These are phyloP conservation scores for Accipiter virgatus DNA, from an alignment of 2,113 vertebrate species.

Conservation along the genomic window DNA sequence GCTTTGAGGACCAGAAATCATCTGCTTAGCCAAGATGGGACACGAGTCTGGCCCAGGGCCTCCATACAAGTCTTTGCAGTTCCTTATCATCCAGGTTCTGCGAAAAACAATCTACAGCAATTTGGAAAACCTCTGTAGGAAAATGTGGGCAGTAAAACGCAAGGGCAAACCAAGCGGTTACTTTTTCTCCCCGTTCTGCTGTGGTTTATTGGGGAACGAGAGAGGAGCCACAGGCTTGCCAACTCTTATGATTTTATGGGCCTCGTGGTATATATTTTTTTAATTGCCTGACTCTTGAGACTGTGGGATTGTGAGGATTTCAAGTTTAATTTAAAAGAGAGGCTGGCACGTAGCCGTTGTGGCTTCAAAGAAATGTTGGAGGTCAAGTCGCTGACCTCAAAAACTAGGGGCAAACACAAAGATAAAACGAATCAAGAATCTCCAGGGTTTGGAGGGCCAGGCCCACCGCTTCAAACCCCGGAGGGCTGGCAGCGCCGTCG, in stretches of 20 bases:
- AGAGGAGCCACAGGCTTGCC: background rate
- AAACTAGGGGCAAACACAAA: background rate
- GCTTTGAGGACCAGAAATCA: background rate
- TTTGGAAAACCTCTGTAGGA: background rate
- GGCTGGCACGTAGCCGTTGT: background rate
- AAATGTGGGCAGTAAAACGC: background rate
- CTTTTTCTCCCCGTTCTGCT: background rate
- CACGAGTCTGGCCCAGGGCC: background rate
- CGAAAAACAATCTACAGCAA: background rate
- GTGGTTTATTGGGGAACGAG: background rate
- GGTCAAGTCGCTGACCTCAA: background rate
- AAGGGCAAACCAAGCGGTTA: background rate
- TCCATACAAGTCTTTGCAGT: background rate
- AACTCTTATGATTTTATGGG: background rate
- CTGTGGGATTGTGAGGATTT: background rate
- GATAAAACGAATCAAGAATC: background rate
- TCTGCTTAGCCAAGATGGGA: background rate
- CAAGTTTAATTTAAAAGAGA: constrained; percentile 1
- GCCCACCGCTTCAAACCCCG: background rate
- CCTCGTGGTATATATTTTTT: background rate
- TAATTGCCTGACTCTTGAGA: constrained; percentile 13
- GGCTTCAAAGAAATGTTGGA: constrained; percentile 7
- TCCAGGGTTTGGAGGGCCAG: background rate
- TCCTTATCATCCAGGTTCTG: background rate
- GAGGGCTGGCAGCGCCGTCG: background rate